Conservation (phyloP, 2,888 invertebrate species). For the Drosophila pseudotalamancana region DNA sequence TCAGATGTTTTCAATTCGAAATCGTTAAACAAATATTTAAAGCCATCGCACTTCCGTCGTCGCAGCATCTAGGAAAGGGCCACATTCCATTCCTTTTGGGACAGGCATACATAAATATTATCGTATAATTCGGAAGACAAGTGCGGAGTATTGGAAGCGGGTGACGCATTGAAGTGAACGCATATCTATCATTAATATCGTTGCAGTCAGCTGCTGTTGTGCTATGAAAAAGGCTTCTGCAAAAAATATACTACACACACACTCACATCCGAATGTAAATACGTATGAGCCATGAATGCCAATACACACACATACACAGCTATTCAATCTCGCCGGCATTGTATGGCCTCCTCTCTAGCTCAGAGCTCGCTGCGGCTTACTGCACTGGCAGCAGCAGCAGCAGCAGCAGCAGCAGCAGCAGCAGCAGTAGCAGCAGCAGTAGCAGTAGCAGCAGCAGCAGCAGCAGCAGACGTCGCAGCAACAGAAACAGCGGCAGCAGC, state of each 20-base stretch:
- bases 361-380: constrained; percentile 43
- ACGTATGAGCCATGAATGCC: constrained; percentile 45
- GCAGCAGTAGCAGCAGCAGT: constrained; percentile 11
- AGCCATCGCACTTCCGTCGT: constrained; percentile 2
- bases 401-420: constrained; percentile 8
- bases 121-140: constrained; percentile 56
- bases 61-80: background rate
- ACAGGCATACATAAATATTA: constrained; percentile 52
- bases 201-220: constrained; percentile 79
- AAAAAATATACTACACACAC: constrained; percentile 34
- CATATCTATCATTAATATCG: constrained; percentile 79
- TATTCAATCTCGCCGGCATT: constrained; percentile 33
- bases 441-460: constrained; percentile 28
- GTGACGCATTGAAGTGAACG: constrained; percentile 74
- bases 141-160: constrained; percentile 4
- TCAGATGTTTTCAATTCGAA: background rate
- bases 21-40: constrained; percentile 18
- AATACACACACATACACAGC: constrained; percentile 32
- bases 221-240: constrained; percentile 53
- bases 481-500: constrained; percentile 44
- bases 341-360: constrained; percentile 41
- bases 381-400: constrained; percentile 48
- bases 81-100: background rate
- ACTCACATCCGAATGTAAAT: constrained; percentile 1
- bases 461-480: constrained; percentile 23